Conservation (phyloP, 1,140 invertebrate genomes). For the Diabrotica undecimpunctata region DNA sequence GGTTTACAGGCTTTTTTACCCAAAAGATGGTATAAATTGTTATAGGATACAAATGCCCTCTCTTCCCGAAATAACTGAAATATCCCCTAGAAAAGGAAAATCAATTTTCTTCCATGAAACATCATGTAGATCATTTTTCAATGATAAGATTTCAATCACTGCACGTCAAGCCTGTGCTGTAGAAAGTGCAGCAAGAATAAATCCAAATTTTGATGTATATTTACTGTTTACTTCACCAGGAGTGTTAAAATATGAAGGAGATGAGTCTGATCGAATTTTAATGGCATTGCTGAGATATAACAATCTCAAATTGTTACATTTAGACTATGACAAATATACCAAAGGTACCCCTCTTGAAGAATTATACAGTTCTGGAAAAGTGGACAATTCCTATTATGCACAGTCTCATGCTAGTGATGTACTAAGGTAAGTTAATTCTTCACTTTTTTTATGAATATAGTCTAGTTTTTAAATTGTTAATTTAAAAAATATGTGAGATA, state of each 20-base stretch:
- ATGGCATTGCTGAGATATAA: constrained; percentile 51
- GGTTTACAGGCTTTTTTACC: constrained; percentile 23
- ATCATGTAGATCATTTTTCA: constrained; percentile 46
- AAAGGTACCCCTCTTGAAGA: constrained; percentile 58
- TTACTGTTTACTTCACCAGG: constrained; percentile 55
- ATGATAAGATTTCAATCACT: constrained; percentile 47
- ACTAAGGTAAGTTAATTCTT: constrained; percentile 44
- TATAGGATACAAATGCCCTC: constrained; percentile 20
- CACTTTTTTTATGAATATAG: background rate
- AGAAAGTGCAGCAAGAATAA: constrained; percentile 61
- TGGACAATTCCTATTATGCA: constrained; percentile 56
- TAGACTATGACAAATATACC: constrained; percentile 58
- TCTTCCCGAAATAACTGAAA: constrained; percentile 34
- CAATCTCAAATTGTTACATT: constrained; percentile 57
- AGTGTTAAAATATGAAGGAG: constrained; percentile 41
- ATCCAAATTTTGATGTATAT: constrained; percentile 57
- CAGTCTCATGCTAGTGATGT: constrained; percentile 64
- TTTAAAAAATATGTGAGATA: background rate
- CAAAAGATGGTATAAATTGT: constrained; percentile 24
- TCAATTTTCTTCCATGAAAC: constrained; percentile 47
- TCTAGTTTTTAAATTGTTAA: background rate
- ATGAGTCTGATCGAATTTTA: constrained; percentile 45
- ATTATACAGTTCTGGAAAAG: constrained; percentile 54
- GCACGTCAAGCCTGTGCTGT: constrained; percentile 63
- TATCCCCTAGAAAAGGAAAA: constrained; percentile 32